A percentile compares a stretch with the other conserved stretches of the same genome.
These are phyloP conservation scores for Patagioenas fasciata DNA, from an alignment of 2,113 vertebrate species.

Conservation along the genomic window DNA sequence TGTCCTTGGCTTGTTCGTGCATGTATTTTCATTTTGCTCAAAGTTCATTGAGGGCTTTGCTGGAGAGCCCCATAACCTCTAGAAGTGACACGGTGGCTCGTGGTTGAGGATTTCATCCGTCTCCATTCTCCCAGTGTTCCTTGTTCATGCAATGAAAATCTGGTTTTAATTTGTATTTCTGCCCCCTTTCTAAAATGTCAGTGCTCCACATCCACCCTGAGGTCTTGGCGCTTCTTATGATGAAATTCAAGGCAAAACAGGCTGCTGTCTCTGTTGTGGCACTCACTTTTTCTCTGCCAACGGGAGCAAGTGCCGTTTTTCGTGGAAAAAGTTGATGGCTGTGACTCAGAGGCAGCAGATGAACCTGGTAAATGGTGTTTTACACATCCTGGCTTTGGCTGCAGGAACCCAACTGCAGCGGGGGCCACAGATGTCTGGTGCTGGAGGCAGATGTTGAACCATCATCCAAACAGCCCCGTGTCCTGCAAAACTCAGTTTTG, in stretches of 20 bases:
- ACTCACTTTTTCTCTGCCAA: not conserved
- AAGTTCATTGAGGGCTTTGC: not conserved
- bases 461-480: accelerated
- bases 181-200: not conserved
- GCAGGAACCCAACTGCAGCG: not conserved
- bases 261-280: accelerated
- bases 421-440: accelerated
- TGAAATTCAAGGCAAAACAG: not conserved
- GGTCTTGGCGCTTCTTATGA: not conserved
- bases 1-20: accelerated
- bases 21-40: not conserved
- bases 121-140: not conserved
- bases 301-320: not conserved
- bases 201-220: not conserved
- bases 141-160: not conserved
- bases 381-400: not conserved
- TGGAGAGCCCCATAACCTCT: conserved; percentile 4
- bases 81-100: accelerated
- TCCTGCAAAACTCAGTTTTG: not conserved
- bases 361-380: not conserved
- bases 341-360: not conserved
- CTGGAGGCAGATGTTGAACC: not conserved
- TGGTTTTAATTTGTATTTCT: not conserved
- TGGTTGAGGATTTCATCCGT: accelerated
- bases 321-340: not conserved